A percentile compares a stretch with the other conserved stretches of the same genome.
Conservation (phyloP, 2,888 invertebrate species). For the Nephrotoma flavescens region DNA sequence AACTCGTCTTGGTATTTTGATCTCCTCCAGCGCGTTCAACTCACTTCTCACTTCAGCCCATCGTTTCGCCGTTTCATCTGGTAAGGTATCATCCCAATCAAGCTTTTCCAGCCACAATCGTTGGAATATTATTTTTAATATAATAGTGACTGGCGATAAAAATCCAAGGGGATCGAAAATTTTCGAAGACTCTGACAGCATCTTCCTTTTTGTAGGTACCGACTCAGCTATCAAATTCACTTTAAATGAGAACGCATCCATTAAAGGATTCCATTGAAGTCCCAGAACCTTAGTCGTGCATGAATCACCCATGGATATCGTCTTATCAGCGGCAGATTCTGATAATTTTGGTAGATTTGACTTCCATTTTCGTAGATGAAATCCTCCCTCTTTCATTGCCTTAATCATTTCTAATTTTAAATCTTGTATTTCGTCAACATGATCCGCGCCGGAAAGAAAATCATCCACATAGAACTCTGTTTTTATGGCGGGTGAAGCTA, state of each 20-base stretch:
- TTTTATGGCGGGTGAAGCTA: no score
- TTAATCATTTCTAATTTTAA: neutral
- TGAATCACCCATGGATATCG: neutral
- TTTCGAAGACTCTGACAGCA: neutral
- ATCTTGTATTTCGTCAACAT: neutral
- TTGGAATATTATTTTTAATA: slow-evolving; percentile 6
- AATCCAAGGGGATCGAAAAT: neutral
- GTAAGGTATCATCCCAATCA: slow-evolving; percentile 6
- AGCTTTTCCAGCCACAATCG: neutral
- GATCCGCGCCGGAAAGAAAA: no score
- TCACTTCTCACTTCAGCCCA: no score
- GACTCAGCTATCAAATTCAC: neutral
- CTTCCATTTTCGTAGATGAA: neutral
- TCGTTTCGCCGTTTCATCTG: neutral
- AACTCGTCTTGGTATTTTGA: no score
- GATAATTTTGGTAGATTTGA: neutral
- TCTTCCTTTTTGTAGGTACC: neutral
- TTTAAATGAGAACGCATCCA: neutral
- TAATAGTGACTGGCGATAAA: neutral
- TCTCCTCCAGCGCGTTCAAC: no score
- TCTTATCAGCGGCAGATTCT: neutral
- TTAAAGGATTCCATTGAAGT: neutral
- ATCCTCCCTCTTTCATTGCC: neutral
- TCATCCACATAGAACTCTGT: no score
- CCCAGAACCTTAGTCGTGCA: neutral